Conservation (phyloP, 2,113 vertebrate genomes). For the Dascyllus trimaculatus region DNA sequence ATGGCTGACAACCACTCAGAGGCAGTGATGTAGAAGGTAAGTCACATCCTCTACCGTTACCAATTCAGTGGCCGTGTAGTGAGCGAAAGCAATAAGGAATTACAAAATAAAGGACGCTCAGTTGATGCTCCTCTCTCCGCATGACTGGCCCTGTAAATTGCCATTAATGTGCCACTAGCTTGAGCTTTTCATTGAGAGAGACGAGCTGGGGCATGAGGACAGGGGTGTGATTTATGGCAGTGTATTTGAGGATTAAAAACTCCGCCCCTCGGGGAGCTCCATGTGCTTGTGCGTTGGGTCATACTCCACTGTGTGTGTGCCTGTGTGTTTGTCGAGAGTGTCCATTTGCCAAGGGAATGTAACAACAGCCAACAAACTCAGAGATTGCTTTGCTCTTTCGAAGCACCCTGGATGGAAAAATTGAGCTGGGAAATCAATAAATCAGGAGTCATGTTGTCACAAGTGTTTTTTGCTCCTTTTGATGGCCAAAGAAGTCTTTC, state of each 20-base stretch:
- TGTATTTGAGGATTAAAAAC: constrained; percentile 83
- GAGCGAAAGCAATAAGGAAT: constrained; percentile 75
- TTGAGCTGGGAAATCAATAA: constrained; percentile 79
- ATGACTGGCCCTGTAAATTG: constrained; percentile 79
- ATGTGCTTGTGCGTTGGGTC: constrained; percentile 57
- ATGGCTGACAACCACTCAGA: constrained; percentile 34
- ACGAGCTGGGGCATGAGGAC: constrained; percentile 57
- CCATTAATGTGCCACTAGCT: constrained; percentile 78
- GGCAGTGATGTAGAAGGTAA: constrained; percentile 45
- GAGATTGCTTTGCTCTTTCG: constrained; percentile 80
- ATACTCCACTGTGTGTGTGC: constrained; percentile 38
- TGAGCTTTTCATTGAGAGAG: constrained; percentile 78
- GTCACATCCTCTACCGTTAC: constrained; percentile 57
- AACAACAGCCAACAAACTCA: constrained; percentile 72
- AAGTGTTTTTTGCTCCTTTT: constrained; percentile 54
- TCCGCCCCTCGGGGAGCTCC: constrained; percentile 69
- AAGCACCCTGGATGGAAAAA: constrained; percentile 69
- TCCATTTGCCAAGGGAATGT: constrained; percentile 71
- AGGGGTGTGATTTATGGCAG: constrained; percentile 80
- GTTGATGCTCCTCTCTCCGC: constrained; percentile 70
- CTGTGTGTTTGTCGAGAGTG: constrained; percentile 41
- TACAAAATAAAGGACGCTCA: constrained; percentile 75
- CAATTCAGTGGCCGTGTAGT: constrained; percentile 64
- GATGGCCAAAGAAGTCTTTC: constrained; percentile 80
- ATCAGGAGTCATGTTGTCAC: constrained; percentile 81